phyloP scores from a whole-genome alignment of 2,113 vertebrate genomes.

The Oostethus manadensis region DNA sequence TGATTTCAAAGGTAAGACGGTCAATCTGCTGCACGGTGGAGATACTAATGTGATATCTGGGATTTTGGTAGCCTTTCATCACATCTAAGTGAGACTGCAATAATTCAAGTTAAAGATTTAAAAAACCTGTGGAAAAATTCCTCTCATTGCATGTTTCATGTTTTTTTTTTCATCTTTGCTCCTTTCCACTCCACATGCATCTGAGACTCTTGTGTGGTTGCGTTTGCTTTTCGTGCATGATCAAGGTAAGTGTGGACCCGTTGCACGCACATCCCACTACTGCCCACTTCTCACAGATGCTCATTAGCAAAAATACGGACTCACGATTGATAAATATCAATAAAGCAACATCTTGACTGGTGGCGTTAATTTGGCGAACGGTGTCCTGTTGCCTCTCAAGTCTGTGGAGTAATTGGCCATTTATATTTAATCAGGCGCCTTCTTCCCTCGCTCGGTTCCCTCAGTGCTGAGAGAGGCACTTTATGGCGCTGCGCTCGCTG shows the following conservation, averaged over 20 bases:
- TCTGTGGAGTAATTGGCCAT: constrained; percentile 70
- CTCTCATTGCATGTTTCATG: constrained; percentile 30
- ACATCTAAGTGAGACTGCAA: neutral
- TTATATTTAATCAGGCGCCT: constrained; percentile 74
- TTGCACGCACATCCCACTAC: neutral
- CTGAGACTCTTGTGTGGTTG: constrained; percentile 28
- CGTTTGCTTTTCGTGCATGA: constrained; percentile 40
- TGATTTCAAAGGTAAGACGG: constrained; percentile 82
- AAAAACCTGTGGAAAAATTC: constrained; percentile 53
- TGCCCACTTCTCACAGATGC: constrained; percentile 7
- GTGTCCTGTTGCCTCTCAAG: constrained; percentile 58
- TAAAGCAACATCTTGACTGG: constrained; percentile 58
- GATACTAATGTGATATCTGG: neutral
- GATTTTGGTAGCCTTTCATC: constrained; percentile 2
- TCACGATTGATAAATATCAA: constrained; percentile 52
- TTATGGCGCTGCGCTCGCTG: constrained; percentile 52
- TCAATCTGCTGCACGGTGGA: neutral
- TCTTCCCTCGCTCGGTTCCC: constrained; percentile 55
- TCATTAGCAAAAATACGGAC: constrained; percentile 32
- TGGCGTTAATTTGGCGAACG: constrained; percentile 56
- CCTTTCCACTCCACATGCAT: constrained; percentile 1
- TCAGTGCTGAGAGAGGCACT: constrained; percentile 68
- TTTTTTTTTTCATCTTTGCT: constrained; percentile 26
- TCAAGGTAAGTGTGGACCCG: constrained; percentile 56
- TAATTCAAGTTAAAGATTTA: neutral